Base-by-base conservation (phyloP, 2,113 vertebrate species). In the Datnioides undecimradiatus region DNA sequence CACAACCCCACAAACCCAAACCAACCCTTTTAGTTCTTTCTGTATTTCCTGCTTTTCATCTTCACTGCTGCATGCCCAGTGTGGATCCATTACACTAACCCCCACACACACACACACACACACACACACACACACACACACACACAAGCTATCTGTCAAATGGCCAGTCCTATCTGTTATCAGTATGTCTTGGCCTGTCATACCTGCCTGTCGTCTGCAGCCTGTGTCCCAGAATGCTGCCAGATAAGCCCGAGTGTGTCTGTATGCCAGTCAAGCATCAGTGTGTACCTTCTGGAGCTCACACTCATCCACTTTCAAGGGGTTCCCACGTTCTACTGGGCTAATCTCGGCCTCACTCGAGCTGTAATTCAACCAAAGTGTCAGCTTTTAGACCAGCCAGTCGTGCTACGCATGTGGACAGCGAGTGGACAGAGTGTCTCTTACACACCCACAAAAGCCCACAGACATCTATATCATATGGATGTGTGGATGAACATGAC, bases 201-300 rank as follows among this genome's bases (percentile, higher is more conserved):
- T 92, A 87, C 90, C 84, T 85, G 52, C 81, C 85, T 91, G 87
- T 93, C 91, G 33, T 87, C 91, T 85, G 73, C 78, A 82, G 85
- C 66, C 72, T 29, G 87, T 89, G 91, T 90, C 88, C 74, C 84
- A 90, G 68, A 80, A 84, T 80, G 55, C 73, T 52, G 64, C 73
- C 73, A 73, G 91, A 93, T 90, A 90, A 90, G 76, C 43, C 59
- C 21, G 54, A 36, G 62, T 54, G 41, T 57, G 43, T 31, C 27
- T 43, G 46, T 48, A 10, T 34, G 58, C 29, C 69, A 71, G 82
- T 62, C 73, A 48, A 70, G 36, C 45, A 3, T 73, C 49, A 41
- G 46, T 27, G 77, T 63, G 69, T 36, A 25, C 64, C 52, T 78
- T 75, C 46, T 60, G 58, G 55, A 48, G 79, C 55, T 46, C 69